Conservation (phyloP, 2,113 vertebrate genomes). For the Aphyosemion australe region DNA sequence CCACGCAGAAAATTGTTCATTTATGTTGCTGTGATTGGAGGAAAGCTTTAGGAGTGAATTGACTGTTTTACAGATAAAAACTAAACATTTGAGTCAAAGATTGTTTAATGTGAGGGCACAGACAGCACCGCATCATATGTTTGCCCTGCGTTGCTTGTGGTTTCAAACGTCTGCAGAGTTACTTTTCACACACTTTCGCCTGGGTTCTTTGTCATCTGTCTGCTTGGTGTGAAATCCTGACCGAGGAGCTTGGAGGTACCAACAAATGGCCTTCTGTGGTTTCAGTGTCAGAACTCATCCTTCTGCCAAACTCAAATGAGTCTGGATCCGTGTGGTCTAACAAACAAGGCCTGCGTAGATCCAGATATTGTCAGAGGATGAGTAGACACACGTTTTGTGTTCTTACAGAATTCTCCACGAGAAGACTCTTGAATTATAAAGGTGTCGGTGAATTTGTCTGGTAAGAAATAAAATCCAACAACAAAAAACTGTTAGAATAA, state of each 20-base stretch:
- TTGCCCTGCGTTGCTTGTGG: background rate
- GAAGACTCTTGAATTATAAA: too few species aligned
- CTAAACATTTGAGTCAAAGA: background rate
- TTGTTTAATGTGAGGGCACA: constrained; percentile 32
- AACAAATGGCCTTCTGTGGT: constrained; percentile 62
- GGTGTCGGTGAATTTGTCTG: too few species aligned
- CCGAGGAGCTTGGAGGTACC: constrained; percentile 28
- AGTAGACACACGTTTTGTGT: too few species aligned
- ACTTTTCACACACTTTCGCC: constrained; percentile 56
- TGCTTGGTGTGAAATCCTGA: constrained; percentile 64
- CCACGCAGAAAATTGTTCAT: background rate
- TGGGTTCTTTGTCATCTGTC: constrained; percentile 58
- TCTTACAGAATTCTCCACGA: too few species aligned
- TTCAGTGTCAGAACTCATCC: constrained; percentile 31
- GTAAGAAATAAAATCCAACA: too few species aligned
- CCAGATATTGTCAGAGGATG: too few species aligned
- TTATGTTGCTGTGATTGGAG: too few species aligned
- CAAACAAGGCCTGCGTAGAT: too few species aligned
- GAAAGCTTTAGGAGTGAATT: background rate
- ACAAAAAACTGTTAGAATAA: too few species aligned
- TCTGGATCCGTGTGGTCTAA: background rate
- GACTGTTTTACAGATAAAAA: constrained; percentile 11
- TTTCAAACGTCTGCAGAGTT: constrained; percentile 17
- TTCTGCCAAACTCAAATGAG: constrained; percentile 1
- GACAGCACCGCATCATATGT: constrained; percentile 3